Conservation (phyloP, 2,888 invertebrate species). For the Itoplectis maculator region DNA sequence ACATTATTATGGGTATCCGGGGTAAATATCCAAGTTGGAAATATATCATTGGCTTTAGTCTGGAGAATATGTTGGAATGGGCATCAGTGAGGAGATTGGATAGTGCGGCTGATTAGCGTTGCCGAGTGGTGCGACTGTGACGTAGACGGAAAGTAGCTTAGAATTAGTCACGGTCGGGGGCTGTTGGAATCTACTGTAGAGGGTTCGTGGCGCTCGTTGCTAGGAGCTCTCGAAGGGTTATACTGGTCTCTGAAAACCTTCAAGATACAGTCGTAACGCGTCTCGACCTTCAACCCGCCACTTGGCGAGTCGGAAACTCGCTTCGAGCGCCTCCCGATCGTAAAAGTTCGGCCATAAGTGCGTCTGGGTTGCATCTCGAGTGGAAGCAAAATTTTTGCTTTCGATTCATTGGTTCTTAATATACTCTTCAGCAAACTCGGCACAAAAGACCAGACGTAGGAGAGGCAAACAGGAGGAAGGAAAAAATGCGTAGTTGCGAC, state of each 20-base stretch:
- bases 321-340: background rate
- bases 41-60: background rate
- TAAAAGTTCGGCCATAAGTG: slow-evolving; percentile 5
- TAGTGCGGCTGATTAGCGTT: background rate
- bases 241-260: slow-evolving; percentile 57
- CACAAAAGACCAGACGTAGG: background rate
- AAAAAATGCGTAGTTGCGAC: slow-evolving; percentile 6
- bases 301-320: slow-evolving; percentile 20
- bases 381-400: background rate
- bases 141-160: slow-evolving; percentile 42
- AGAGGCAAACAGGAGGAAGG: background rate
- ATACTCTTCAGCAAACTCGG: background rate
- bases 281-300: slow-evolving; percentile 43
- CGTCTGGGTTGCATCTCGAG: slow-evolving; percentile 13
- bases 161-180: background rate
- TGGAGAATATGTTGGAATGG: background rate
- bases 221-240: slow-evolving; percentile 16
- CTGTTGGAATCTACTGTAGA: background rate
- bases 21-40: slow-evolving; percentile 7
- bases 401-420: background rate
- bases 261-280: slow-evolving; percentile 55
- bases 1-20: slow-evolving; percentile 1
- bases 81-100: background rate
- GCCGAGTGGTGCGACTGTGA: slow-evolving; percentile 4
- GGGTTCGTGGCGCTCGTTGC: slow-evolving; percentile 1